Evolutionary conservation across 1,140 invertebrate species (phyloP).

Genomic region (Drosophila simulans): DNA sequence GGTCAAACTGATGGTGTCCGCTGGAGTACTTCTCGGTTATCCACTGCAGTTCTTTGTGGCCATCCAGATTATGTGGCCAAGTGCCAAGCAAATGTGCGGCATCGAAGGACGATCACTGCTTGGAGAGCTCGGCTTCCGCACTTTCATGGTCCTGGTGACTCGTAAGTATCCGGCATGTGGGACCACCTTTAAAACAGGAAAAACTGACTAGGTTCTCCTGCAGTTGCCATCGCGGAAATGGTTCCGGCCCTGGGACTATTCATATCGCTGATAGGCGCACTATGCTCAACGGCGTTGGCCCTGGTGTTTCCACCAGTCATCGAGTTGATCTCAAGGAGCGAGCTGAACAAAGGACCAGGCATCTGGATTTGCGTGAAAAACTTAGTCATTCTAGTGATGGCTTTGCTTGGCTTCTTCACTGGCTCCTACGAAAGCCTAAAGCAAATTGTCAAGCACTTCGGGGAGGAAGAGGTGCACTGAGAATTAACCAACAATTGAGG

Average conservation of each 20-base stretch:
- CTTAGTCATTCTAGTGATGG: slow-evolving; percentile 87
- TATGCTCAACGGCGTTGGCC: slow-evolving; percentile 94
- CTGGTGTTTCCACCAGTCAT: slow-evolving; percentile 96
- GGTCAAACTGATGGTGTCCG: slow-evolving; percentile 89
- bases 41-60: slow-evolving; percentile 94
- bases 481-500: background rate
- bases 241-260: slow-evolving; percentile 94
- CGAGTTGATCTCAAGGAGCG: slow-evolving; percentile 89
- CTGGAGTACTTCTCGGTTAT: slow-evolving; percentile 91
- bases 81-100: slow-evolving; percentile 50
- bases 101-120: slow-evolving; percentile 70
- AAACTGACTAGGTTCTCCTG: background rate
- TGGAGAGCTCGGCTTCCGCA: slow-evolving; percentile 88
- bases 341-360: slow-evolving; percentile 85
- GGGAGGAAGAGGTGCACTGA: slow-evolving; percentile 56
- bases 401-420: slow-evolving; percentile 89
- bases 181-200: background rate
- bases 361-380: slow-evolving; percentile 86
- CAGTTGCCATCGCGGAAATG: slow-evolving; percentile 92
- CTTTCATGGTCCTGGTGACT: slow-evolving; percentile 88
- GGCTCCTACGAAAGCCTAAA: slow-evolving; percentile 90
- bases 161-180: slow-evolving; percentile 87
- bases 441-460: slow-evolving; percentile 85
- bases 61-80: slow-evolving; percentile 87
- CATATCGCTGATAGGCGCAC: slow-evolving; percentile 95